phyloP scores from a whole-genome alignment of 2,113 vertebrate genomes.

The Chrysochloris asiatica region DNA sequence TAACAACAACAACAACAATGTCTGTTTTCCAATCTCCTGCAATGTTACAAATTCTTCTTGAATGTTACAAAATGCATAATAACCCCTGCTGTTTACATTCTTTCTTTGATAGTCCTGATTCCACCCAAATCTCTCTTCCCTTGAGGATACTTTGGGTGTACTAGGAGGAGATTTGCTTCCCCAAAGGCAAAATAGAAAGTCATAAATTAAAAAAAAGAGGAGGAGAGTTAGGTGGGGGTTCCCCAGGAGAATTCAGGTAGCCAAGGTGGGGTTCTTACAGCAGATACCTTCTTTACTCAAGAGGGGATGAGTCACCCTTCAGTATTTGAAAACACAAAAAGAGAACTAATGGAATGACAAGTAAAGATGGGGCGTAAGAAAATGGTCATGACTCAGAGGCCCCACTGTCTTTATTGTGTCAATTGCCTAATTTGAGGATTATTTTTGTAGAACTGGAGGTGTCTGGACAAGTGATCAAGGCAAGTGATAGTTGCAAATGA shows the following conservation, averaged over 20 bases:
- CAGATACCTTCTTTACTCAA: neutral
- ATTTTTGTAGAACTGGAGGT: conserved; percentile 9
- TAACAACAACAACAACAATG: no score
- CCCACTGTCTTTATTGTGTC: neutral
- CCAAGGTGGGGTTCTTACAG: neutral
- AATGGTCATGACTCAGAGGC: neutral
- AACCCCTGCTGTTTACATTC: neutral
- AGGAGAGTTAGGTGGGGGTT: neutral
- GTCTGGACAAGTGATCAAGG: conserved; percentile 15
- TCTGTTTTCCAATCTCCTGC: neutral
- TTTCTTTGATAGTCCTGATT: neutral
- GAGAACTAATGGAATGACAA: neutral
- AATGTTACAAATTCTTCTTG: neutral
- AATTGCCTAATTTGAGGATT: neutral
- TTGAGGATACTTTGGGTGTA: neutral
- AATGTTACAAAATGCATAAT: neutral
- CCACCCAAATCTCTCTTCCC: neutral
- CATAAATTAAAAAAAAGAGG: neutral
- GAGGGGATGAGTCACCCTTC: neutral
- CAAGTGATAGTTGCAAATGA: neutral
- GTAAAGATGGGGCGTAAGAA: neutral
- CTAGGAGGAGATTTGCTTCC: conserved; percentile 12
- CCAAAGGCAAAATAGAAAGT: neutral
- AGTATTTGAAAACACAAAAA: neutral
- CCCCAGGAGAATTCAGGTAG: neutral